These are phyloP conservation scores for Rhizoglyphus robini DNA, from an alignment of 1,140 invertebrate genomes.

Conservation along the genomic window DNA sequence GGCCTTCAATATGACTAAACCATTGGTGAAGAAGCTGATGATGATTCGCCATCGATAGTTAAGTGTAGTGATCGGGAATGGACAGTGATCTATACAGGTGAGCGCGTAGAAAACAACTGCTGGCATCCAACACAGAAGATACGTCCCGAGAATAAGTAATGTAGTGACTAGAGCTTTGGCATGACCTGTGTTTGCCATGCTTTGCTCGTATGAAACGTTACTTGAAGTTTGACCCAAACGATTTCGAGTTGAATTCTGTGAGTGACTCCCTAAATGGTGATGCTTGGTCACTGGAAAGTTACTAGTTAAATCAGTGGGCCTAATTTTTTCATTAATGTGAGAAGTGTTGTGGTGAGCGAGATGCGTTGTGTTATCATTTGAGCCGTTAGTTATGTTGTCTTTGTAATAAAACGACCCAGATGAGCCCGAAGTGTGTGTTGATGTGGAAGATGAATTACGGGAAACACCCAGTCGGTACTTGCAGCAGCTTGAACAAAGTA, in stretches of 20 bases:
- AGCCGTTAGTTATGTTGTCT: too few species aligned
- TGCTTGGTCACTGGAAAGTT: too few species aligned
- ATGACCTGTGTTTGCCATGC: not conserved
- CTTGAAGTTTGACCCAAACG: not conserved
- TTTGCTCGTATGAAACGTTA: not conserved
- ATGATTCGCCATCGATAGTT: slow-evolving; percentile 9
- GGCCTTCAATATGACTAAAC: slow-evolving; percentile 47
- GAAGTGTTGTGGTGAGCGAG: too few species aligned
- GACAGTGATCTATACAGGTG: slow-evolving; percentile 37
- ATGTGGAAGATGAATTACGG: too few species aligned
- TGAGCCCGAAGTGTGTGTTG: too few species aligned
- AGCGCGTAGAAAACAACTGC: slow-evolving; percentile 41
- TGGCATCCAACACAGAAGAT: slow-evolving; percentile 49
- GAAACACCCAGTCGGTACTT: too few species aligned
- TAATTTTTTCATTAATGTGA: too few species aligned
- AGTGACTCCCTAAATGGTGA: too few species aligned
- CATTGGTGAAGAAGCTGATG: slow-evolving; percentile 25
- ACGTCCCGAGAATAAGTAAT: slow-evolving; percentile 50
- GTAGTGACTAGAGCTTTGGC: slow-evolving; percentile 45
- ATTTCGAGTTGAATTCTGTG: not conserved
- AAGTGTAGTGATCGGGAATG: slow-evolving; percentile 15
- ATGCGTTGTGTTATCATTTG: too few species aligned
- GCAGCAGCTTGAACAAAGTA: too few species aligned
- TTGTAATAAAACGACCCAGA: too few species aligned
- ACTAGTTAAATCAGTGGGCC: too few species aligned